Percentiles rank a stretch among this genome's conserved stretches.
These are phyloP conservation scores for Pachycephala philippinensis DNA, from an alignment of 2,113 vertebrate genomes.

Conservation along the genomic window DNA sequence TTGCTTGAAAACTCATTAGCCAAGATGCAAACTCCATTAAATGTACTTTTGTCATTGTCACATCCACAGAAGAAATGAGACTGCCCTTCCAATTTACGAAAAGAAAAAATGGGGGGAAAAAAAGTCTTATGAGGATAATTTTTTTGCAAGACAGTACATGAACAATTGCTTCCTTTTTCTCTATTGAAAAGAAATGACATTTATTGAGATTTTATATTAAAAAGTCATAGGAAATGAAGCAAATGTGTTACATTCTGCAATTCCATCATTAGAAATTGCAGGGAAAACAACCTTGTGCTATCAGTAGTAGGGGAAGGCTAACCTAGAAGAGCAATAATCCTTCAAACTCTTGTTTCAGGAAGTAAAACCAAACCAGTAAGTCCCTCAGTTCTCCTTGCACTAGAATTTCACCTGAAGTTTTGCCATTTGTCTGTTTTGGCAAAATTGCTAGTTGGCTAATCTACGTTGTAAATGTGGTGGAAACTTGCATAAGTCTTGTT, in stretches of 20 bases:
- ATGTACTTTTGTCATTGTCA: background rate
- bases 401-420: slow-evolving; percentile 36
- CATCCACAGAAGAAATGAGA: background rate
- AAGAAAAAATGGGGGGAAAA: background rate
- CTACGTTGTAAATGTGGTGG: slow-evolving; percentile 36
- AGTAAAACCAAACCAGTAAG: background rate
- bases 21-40: background rate
- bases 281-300: background rate
- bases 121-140: background rate
- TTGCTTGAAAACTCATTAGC: slow-evolving; percentile 14
- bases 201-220: background rate
- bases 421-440: slow-evolving; percentile 35
- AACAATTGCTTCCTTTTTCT: background rate
- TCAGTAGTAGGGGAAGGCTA: background rate
- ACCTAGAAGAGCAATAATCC: background rate
- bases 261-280: background rate
- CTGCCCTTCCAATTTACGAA: background rate
- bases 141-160: background rate
- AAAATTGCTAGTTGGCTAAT: background rate
- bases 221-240: background rate
- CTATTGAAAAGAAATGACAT: background rate
- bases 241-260: background rate
- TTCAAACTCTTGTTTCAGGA: background rate
- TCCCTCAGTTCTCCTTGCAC: background rate
- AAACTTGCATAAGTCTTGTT: slow-evolving; percentile 43